Base-by-base conservation (phyloP, 1,140 invertebrate genomes). In the Cotesia typhae region DNA sequence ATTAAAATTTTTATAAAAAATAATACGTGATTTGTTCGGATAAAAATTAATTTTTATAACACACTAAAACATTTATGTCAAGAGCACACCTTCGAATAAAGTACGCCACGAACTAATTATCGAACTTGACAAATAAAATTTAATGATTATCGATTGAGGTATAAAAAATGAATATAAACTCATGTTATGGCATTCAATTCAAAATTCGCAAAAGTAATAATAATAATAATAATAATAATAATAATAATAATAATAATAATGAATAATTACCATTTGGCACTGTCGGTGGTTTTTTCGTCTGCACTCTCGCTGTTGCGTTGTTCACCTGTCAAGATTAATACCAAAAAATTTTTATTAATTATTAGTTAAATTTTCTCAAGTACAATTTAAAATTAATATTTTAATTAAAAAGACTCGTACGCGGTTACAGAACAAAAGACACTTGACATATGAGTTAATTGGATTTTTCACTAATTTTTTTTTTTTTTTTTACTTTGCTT, bases 261-360 rank as follows among this genome's bases (percentile, higher is more conserved):
- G n/a, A 14, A 14, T 55, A 57, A n/a, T 67, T 91, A 97, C 96
- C 96, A 91, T 96, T 95, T 80, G 95, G 95, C 85, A 97, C 92
- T 82, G 95, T 91, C 76, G 94, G 91, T 84, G 95, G 94, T 91
- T 98, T 98, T 92, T 98, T 98, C 83, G 96, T 98, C 92, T 98
- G 96, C 86, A 98, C 96, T 90, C 96, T 92, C 79, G 96, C 96
- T 81, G 96, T 98, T 78, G 96, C 96, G 90, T 98, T 98, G 91
- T 98, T 98, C 84, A 98, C 96, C 96, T 98, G 90, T 76, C 71
- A 66, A 80, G 37, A 75, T 76, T 66, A 77, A 78, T 77, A 77
- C 66, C 64, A 73, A 66, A 76, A 52, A 71, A 73, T 76, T 71
- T 71, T 76, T 63, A 71, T 67, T 55, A 67, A 20, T 64, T 47